Percentiles rank a stretch among this genome's conserved stretches.
Evolutionary conservation across 2,113 vertebrate species (phyloP).

Genomic region (Eupsittula cactorum): DNA sequence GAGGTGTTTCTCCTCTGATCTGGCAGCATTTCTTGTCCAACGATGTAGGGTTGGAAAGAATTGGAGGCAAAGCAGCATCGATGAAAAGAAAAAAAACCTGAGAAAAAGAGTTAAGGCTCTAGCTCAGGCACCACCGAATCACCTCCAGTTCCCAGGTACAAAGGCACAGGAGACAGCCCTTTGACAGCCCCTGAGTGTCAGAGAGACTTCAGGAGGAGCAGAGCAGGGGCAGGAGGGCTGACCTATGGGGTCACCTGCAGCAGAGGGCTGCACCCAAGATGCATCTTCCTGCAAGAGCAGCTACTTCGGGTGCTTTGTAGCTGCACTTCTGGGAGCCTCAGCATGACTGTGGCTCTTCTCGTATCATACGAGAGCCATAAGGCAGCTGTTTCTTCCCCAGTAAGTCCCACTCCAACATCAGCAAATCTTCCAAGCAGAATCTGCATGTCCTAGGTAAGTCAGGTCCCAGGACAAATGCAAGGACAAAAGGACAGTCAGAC

Average conservation of each 20-base stretch:
- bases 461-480: background rate
- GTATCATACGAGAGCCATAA: background rate
- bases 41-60: background rate
- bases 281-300: background rate
- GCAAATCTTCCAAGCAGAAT: background rate
- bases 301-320: background rate
- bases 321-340: background rate
- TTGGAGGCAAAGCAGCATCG: background rate
- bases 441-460: background rate
- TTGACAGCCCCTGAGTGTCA: background rate
- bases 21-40: background rate
- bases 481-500: background rate
- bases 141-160: background rate
- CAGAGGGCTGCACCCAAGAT: background rate
- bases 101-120: background rate
- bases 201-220: background rate
- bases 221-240: background rate
- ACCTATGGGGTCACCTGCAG: background rate
- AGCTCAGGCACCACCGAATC: background rate
- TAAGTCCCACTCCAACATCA: background rate
- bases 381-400: background rate
- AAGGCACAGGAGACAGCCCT: background rate
- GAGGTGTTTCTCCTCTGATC: constrained; percentile 6
- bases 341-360: background rate
- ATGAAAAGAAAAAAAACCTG: background rate